These are phyloP conservation scores for Harpagifer antarcticus DNA, from an alignment of 2,797 vertebrate genomes.

Conservation along the genomic window DNA sequence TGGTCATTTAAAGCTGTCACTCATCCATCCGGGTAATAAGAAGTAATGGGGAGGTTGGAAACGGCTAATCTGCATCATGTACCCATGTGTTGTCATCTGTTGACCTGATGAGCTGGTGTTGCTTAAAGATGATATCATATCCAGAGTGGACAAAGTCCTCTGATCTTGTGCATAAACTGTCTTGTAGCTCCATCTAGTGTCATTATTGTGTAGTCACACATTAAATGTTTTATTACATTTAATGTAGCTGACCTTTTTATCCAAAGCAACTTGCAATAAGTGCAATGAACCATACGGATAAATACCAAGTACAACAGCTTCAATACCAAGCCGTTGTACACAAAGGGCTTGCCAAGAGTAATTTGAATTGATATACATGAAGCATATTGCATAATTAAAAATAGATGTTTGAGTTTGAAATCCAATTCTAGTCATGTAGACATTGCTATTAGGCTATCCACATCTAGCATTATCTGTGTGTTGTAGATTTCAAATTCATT, in stretches of 20 bases:
- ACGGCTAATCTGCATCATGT: conserved; percentile 25
- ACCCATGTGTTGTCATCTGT: conserved; percentile 19
- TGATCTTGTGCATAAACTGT: not conserved
- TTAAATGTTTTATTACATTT: too few relatives aligned
- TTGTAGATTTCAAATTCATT: not conserved
- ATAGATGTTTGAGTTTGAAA: not conserved
- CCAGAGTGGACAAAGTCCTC: not conserved
- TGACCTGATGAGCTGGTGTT: conserved; percentile 35
- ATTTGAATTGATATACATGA: not conserved
- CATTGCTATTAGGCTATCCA: not conserved
- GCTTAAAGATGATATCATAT: conserved; percentile 11
- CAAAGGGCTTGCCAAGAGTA: too few relatives aligned
- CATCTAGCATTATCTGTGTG: not conserved
- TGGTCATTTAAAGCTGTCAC: conserved; percentile 5
- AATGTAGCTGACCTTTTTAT: too few relatives aligned
- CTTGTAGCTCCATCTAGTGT: conserved; percentile 60
- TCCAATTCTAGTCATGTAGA: not conserved
- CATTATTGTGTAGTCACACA: conserved; percentile 6
- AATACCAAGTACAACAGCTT: too few relatives aligned
- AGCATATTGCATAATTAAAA: not conserved
- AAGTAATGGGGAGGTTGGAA: conserved; percentile 38
- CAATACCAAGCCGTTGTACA: too few relatives aligned
- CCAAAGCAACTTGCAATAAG: too few relatives aligned
- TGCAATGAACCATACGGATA: too few relatives aligned
- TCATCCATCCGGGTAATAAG: conserved; percentile 28